These are phyloP conservation scores for Sebastes cheni DNA, from an alignment of 2,797 vertebrate species.

Conservation along the genomic window DNA sequence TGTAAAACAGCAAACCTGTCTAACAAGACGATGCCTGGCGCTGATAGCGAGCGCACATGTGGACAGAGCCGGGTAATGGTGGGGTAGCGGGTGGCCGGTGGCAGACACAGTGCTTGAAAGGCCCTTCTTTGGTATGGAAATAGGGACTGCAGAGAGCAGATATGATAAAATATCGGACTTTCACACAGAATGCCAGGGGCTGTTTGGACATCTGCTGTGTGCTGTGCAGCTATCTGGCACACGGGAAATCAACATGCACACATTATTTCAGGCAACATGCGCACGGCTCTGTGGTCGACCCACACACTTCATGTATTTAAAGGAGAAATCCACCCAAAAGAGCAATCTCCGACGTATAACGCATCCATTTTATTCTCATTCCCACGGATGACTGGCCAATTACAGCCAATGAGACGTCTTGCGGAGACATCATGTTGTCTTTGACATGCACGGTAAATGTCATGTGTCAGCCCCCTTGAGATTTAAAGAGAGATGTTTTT, in stretches of 20 bases:
- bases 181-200: constrained; percentile 66
- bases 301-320: constrained; percentile 23
- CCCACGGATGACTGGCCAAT: constrained; percentile 8
- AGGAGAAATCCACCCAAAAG: background rate
- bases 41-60: constrained; percentile 20
- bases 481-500: constrained; percentile 11
- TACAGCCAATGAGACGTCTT: background rate
- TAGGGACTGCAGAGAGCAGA: constrained; percentile 55
- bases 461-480: background rate
- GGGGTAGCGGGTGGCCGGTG: background rate
- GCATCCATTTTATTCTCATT: background rate
- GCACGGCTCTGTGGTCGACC: background rate
- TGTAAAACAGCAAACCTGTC: background rate
- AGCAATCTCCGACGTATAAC: background rate
- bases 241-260: constrained; percentile 51
- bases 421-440: constrained; percentile 7
- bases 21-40: background rate
- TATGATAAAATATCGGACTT: constrained; percentile 52
- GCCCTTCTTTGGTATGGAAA: constrained; percentile 70
- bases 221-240: constrained; percentile 51
- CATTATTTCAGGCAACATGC: constrained; percentile 36
- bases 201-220: constrained; percentile 72
- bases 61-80: constrained; percentile 37
- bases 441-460: background rate
- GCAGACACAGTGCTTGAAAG: constrained; percentile 37